A percentile compares a stretch with the other conserved stretches of the same genome.
phyloP scores from a whole-genome alignment of 1,140 invertebrate genomes.

The Ctenoplectra terminalis region DNA sequence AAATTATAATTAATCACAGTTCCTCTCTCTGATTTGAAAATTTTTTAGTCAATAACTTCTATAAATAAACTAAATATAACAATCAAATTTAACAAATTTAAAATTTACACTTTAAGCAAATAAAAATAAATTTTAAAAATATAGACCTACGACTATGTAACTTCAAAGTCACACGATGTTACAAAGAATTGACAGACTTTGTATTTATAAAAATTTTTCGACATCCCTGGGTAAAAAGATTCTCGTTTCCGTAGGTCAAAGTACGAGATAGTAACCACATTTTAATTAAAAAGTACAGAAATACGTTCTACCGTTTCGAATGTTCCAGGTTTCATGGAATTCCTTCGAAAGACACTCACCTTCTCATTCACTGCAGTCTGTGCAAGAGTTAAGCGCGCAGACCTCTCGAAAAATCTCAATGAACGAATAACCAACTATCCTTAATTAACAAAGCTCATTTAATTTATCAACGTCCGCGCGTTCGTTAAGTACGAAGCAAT shows the following conservation, averaged over 20 bases:
- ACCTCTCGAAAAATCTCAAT: conserved; percentile 8
- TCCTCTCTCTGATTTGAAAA: no score
- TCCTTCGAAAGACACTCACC: background rate
- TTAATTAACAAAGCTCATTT: background rate
- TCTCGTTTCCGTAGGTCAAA: background rate
- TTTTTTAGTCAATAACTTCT: no score
- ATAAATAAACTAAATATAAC: no score
- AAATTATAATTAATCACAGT: no score
- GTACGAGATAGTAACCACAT: background rate
- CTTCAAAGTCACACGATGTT: no score
- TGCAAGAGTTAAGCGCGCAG: background rate
- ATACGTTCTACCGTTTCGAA: background rate
- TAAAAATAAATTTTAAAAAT: no score
- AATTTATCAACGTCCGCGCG: background rate
- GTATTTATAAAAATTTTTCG: background rate
- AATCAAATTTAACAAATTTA: no score
- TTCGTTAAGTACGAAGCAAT: background rate
- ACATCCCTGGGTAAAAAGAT: background rate
- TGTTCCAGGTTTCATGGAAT: background rate
- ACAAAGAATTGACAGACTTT: background rate
- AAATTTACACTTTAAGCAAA: no score
- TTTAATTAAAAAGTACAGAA: conserved; percentile 7
- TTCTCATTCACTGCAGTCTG: conserved; percentile 1
- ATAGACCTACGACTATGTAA: no score
- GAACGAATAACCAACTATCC: no score